A percentile compares a stretch with the other conserved stretches of the same genome.
Conservation (phyloP, 2,797 vertebrate genomes). For the Enteromius mattozi region DNA sequence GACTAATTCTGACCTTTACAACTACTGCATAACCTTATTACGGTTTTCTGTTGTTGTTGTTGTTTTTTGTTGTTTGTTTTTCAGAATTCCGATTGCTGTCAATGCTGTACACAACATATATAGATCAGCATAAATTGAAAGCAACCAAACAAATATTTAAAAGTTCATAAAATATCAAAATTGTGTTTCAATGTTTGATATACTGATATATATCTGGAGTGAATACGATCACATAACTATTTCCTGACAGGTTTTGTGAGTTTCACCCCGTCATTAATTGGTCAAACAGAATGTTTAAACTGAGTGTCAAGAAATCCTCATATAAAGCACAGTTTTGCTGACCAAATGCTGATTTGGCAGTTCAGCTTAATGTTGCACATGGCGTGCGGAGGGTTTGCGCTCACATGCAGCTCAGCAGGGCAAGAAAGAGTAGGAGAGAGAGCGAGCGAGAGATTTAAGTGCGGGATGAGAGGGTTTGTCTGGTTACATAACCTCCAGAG, state of each 20-base stretch:
- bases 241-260: background rate
- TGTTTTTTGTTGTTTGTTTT: background rate
- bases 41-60: too few relatives aligned
- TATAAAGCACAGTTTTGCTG: background rate
- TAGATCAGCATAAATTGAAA: background rate
- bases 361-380: slow-evolving; percentile 7
- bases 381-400: background rate
- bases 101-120: background rate
- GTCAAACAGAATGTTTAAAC: background rate
- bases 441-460: slow-evolving; percentile 1
- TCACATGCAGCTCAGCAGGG: slow-evolving; percentile 42
- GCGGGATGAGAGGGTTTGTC: slow-evolving; percentile 35
- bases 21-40: background rate
- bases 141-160: background rate
- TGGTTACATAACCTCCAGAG: slow-evolving; percentile 70
- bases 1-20: background rate
- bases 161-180: background rate
- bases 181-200: background rate
- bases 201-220: background rate
- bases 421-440: slow-evolving; percentile 31
- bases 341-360: slow-evolving; percentile 13
- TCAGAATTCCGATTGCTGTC: background rate
- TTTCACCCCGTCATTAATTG: background rate
- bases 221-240: background rate
- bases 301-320: background rate